These are phyloP conservation scores for Eilema griseolum DNA, from an alignment of 2,888 invertebrate species.

Conservation along the genomic window DNA sequence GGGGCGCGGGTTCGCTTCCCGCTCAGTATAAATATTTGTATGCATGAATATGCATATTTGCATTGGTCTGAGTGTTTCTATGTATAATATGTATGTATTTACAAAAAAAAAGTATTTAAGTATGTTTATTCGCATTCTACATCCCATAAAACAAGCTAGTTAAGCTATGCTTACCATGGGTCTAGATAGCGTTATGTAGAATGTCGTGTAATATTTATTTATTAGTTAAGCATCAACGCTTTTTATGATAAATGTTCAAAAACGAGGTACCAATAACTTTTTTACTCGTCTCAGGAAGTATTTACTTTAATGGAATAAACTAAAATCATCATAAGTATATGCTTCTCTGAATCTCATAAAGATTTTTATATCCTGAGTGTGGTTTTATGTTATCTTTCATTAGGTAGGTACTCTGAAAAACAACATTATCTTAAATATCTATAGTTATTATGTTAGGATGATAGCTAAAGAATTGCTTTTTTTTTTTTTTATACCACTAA, in stretches of 20 bases:
- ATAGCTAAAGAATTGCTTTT: background rate
- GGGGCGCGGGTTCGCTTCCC: too few species aligned
- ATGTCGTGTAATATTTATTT: too few species aligned
- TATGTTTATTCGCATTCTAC: too few species aligned
- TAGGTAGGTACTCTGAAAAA: background rate
- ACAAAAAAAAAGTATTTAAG: too few species aligned
- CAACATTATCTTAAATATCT: background rate
- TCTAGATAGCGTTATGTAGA: too few species aligned
- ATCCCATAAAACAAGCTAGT: too few species aligned
- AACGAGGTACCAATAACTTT: background rate
- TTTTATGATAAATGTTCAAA: background rate
- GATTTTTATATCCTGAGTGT: background rate
- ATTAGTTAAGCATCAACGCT: background rate
- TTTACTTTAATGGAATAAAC: background rate
- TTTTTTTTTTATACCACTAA: too few species aligned
- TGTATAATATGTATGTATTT: too few species aligned
- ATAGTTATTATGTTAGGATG: background rate
- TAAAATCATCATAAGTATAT: background rate
- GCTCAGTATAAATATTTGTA: too few species aligned
- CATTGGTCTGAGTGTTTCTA: too few species aligned
- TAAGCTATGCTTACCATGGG: too few species aligned
- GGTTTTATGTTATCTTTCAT: background rate
- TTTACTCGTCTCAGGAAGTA: background rate
- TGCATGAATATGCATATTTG: too few species aligned
- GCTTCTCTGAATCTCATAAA: constrained; percentile 1